A percentile compares a stretch with the other conserved stretches of the same genome.
Conservation (phyloP, 2,113 vertebrate genomes). For the Tachysurus fulvidraco region DNA sequence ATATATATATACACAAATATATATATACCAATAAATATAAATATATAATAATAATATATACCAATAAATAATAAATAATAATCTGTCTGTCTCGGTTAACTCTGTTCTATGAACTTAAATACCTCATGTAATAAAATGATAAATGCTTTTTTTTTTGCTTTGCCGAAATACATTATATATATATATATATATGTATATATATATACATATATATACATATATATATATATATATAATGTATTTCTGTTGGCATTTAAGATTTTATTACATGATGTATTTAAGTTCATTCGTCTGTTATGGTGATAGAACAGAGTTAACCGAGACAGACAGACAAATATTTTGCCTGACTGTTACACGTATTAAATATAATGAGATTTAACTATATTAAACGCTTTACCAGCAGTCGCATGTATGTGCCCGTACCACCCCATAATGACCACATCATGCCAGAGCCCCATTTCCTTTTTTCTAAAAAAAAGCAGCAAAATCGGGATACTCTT, state of each 20-base stretch:
- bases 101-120: no score
- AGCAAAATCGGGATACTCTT: slow-evolving; percentile 27
- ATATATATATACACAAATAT: no score
- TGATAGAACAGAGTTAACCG: background rate
- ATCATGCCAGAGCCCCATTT: slow-evolving; percentile 11
- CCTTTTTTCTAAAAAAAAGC: slow-evolving; percentile 20
- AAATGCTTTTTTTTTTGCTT: no score
- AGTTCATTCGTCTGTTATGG: background rate
- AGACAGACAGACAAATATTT: background rate
- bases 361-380: background rate
- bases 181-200: no score
- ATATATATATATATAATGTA: no score
- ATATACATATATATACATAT: no score
- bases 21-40: no score
- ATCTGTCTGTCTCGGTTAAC: no score
- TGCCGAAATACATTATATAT: no score
- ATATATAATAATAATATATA: no score
- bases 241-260: background rate
- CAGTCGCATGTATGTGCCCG: slow-evolving; percentile 16
- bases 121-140: no score
- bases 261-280: background rate
- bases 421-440: background rate
- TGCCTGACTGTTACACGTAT: background rate
- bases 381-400: background rate
- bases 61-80: no score